A percentile compares a stretch with the other conserved stretches of the same genome.
These are phyloP conservation scores for Zaprionus lachaisei DNA, from an alignment of 1,140 invertebrate genomes.

Conservation along the genomic window DNA sequence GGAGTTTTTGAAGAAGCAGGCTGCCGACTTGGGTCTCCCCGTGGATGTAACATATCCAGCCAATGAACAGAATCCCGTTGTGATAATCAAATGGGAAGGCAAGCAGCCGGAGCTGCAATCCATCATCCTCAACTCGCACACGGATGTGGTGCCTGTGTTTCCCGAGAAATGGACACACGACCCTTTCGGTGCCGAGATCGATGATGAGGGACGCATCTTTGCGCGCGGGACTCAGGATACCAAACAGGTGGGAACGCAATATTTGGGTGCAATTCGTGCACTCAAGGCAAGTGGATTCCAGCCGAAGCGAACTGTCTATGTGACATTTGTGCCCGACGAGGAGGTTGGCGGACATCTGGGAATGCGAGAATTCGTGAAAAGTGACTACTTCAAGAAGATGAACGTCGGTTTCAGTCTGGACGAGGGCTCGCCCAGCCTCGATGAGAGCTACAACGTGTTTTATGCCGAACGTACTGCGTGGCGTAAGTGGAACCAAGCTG, in stretches of 20 bases:
- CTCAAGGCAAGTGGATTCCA: slow-evolving; percentile 86
- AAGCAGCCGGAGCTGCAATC: slow-evolving; percentile 90
- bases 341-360: slow-evolving; percentile 94
- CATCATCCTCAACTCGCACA: slow-evolving; percentile 85
- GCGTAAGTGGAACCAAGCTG: slow-evolving; percentile 86
- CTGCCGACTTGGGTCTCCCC: slow-evolving; percentile 28
- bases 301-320: slow-evolving; percentile 88
- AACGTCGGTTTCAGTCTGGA: slow-evolving; percentile 96
- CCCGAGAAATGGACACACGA: slow-evolving; percentile 86
- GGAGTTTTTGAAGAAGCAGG: slow-evolving; percentile 42
- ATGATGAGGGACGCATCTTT: slow-evolving; percentile 91
- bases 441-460: slow-evolving; percentile 88
- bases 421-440: slow-evolving; percentile 89
- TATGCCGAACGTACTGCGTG: slow-evolving; percentile 91
- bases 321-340: slow-evolving; percentile 95
- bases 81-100: slow-evolving; percentile 91
- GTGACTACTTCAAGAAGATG: slow-evolving; percentile 90
- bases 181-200: slow-evolving; percentile 91
- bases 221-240: slow-evolving; percentile 93
- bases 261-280: slow-evolving; percentile 87
- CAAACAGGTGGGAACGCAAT: slow-evolving; percentile 92
- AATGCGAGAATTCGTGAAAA: slow-evolving; percentile 92
- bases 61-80: slow-evolving; percentile 46
- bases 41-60: slow-evolving; percentile 28
- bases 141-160: slow-evolving; percentile 93